Conservation (phyloP, 1,140 invertebrate genomes). For the Trinorchestia longiramus region DNA sequence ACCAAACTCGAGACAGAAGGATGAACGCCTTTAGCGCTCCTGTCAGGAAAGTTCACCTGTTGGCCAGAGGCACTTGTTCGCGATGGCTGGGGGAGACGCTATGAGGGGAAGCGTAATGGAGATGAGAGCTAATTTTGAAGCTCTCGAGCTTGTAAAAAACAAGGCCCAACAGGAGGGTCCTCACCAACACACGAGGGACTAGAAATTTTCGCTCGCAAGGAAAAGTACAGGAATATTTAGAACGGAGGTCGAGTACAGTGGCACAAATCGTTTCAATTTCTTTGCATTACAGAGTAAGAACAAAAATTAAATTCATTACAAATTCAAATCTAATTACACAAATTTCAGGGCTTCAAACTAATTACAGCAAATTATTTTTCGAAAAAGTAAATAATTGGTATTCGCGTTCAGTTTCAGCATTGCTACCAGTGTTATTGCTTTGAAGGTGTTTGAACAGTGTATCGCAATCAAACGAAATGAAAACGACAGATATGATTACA, state of each 20-base stretch:
- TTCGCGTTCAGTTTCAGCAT: too few species aligned
- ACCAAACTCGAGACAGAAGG: background rate
- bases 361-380: background rate
- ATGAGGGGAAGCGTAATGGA: constrained; percentile 28
- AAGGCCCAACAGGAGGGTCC: background rate
- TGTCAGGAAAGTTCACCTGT: background rate
- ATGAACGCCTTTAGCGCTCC: background rate
- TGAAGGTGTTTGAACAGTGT: too few species aligned
- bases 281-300: background rate
- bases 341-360: background rate
- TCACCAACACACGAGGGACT: background rate
- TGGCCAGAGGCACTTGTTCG: background rate
- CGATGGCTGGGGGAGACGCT: background rate
- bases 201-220: background rate
- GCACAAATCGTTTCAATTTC: background rate
- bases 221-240: background rate
- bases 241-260: background rate
- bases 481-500: too few species aligned
- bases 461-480: too few species aligned
- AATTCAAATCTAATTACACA: background rate
- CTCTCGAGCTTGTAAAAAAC: background rate
- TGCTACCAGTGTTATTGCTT: too few species aligned
- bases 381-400: too few species aligned
- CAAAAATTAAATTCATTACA: background rate
- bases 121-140: constrained; percentile 18